phyloP scores from a whole-genome alignment of 2,113 vertebrate genomes.

The Leptobrachium ailaonicum region DNA sequence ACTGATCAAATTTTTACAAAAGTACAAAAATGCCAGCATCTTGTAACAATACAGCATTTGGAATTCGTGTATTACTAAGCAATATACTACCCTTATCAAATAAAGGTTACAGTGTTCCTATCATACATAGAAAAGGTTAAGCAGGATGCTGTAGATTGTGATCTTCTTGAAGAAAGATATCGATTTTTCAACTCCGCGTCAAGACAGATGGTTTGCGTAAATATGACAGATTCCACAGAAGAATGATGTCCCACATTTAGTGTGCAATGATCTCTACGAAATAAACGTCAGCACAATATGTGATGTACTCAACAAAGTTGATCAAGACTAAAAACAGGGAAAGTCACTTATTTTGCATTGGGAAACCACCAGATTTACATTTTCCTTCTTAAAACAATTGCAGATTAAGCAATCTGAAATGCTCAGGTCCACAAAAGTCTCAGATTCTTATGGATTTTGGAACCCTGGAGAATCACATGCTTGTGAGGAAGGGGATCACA shows the following conservation, averaged over 20 bases:
- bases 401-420: too few species aligned
- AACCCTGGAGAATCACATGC: too few species aligned
- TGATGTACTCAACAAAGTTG: not conserved
- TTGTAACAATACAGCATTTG: not conserved
- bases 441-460: too few species aligned
- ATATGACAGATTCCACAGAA: not conserved
- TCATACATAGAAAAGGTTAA: slow-evolving; percentile 35
- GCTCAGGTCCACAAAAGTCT: too few species aligned
- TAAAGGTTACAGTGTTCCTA: slow-evolving; percentile 30
- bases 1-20: not conserved
- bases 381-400: too few species aligned
- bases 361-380: too few species aligned
- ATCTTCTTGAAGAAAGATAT: slow-evolving; percentile 27
- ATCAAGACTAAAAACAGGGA: slow-evolving; percentile 6
- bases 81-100: not conserved
- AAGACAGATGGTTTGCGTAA: slow-evolving; percentile 2
- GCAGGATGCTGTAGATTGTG: slow-evolving; percentile 12
- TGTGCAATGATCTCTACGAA: not conserved
- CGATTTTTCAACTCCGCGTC: slow-evolving; percentile 20
- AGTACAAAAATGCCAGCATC: not conserved
- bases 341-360: too few species aligned
- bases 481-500: too few species aligned
- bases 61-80: not conserved
- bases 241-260: not conserved
- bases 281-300: not conserved